Evolutionary conservation across 2,797 vertebrate genomes (phyloP).

Genomic region (Trichosurus vulpecula): DNA sequence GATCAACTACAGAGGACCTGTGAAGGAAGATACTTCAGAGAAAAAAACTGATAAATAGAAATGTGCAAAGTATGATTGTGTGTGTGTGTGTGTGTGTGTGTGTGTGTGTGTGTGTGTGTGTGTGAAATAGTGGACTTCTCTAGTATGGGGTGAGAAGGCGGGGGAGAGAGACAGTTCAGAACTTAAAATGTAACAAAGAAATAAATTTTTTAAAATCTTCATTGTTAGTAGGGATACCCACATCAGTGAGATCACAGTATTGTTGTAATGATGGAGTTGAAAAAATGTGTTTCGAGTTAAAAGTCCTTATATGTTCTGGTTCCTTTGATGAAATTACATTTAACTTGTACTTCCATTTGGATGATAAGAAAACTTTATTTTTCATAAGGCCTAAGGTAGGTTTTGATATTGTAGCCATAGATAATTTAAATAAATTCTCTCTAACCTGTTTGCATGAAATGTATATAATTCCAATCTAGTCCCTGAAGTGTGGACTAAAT

Average conservation of each 20-base stretch:
- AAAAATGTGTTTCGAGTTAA: not conserved
- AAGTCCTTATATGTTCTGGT: slow-evolving; percentile 12
- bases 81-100: not conserved
- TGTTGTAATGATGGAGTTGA: not conserved
- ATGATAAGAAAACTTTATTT: not conserved
- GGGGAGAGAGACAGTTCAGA: no score
- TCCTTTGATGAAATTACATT: slow-evolving; percentile 11
- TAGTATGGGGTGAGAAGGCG: no score
- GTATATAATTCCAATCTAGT: slow-evolving; percentile 15
- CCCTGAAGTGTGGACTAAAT: slow-evolving; percentile 54
- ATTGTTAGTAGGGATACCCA: not conserved
- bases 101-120: not conserved
- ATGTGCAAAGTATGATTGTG: not conserved
- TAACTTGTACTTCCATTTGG: slow-evolving; percentile 44
- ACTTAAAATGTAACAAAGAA: not conserved
- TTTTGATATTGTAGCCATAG: slow-evolving; percentile 34
- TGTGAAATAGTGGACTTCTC: no score
- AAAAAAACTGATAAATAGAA: not conserved
- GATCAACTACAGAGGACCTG: not conserved
- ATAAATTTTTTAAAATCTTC: not conserved
- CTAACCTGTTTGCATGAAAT: slow-evolving; percentile 47
- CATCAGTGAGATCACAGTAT: not conserved
- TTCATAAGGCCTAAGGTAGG: not conserved
- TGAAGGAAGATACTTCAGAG: not conserved
- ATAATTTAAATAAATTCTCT: slow-evolving; percentile 2